Percentiles rank a stretch among this genome's conserved stretches.
phyloP scores from a whole-genome alignment of 2,888 invertebrate genomes.

The Odontocerum albicorne region DNA sequence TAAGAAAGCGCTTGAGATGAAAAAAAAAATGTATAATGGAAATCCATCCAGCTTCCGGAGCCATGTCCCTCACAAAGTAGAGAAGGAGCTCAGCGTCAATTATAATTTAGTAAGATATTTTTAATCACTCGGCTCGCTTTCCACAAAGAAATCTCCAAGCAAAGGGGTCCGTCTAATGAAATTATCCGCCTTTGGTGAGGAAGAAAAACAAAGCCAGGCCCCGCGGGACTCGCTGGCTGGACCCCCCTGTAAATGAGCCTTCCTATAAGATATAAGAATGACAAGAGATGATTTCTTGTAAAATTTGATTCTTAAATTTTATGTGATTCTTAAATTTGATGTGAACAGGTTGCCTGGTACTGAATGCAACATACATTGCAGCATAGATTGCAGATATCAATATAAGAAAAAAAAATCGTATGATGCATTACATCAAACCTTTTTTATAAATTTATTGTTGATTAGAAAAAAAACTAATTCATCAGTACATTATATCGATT shows the following conservation, averaged over 20 bases:
- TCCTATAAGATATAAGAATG: too few relatives aligned
- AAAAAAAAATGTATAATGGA: conserved; percentile 21
- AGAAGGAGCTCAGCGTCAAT: conserved; percentile 31
- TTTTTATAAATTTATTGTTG: too few relatives aligned
- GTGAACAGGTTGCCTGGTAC: too few relatives aligned
- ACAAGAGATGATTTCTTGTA: too few relatives aligned
- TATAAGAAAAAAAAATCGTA: too few relatives aligned
- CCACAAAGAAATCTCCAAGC: conserved; percentile 33
- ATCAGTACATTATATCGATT: too few relatives aligned
- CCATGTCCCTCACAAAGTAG: conserved; percentile 28
- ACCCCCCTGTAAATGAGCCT: conserved; percentile 2
- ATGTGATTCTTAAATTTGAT: too few relatives aligned
- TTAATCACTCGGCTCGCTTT: conserved; percentile 35
- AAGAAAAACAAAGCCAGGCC: conserved; percentile 26
- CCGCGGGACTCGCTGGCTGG: conserved; percentile 8
- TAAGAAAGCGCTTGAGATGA: conserved; percentile 21
- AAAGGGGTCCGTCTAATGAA: conserved; percentile 34
- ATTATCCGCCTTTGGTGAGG: conserved; percentile 27
- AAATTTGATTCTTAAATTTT: too few relatives aligned
- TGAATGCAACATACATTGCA: too few relatives aligned
- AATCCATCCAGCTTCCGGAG: conserved; percentile 16
- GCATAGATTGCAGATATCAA: too few relatives aligned
- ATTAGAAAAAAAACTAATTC: too few relatives aligned
- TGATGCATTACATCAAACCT: too few relatives aligned
- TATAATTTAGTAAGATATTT: conserved; percentile 36